phyloP scores from a whole-genome alignment of 2,888 invertebrate genomes.

The Gasteruption jaculator region DNA sequence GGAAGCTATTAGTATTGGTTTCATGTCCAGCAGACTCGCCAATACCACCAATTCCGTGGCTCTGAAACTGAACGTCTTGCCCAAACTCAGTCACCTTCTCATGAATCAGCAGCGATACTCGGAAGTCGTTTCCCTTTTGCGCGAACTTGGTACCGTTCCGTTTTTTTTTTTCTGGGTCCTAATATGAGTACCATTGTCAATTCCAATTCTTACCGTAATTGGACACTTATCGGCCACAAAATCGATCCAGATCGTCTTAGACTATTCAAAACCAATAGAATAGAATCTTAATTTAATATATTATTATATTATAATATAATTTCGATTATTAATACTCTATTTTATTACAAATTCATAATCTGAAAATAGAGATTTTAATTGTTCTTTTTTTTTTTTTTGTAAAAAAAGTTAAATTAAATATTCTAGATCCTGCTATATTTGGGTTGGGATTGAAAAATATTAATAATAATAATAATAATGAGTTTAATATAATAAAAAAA shows the following conservation, averaged over 20 bases:
- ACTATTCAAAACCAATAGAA: no score
- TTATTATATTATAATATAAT: no score
- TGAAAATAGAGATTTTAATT: background rate
- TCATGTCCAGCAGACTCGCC: constrained; percentile 44
- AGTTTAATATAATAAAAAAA: background rate
- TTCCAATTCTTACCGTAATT: no score
- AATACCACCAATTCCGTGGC: constrained; percentile 39
- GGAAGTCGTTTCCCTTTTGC: constrained; percentile 49
- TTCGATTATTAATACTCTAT: no score
- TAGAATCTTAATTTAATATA: no score
- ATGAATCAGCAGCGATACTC: constrained; percentile 44
- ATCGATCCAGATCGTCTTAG: no score
- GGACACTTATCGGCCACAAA: no score
- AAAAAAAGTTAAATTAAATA: background rate
- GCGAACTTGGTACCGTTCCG: constrained; percentile 51
- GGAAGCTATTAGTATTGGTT: constrained; percentile 49
- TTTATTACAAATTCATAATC: constrained; percentile 5
- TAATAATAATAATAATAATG: no score
- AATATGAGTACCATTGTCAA: no score
- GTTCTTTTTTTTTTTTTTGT: background rate
- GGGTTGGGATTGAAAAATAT: no score
- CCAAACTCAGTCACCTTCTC: constrained; percentile 46
- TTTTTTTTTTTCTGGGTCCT: no score
- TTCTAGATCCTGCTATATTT: no score
- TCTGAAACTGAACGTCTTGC: constrained; percentile 44